Conservation (phyloP, 1,140 invertebrate species). For the Hestina assimilis region DNA sequence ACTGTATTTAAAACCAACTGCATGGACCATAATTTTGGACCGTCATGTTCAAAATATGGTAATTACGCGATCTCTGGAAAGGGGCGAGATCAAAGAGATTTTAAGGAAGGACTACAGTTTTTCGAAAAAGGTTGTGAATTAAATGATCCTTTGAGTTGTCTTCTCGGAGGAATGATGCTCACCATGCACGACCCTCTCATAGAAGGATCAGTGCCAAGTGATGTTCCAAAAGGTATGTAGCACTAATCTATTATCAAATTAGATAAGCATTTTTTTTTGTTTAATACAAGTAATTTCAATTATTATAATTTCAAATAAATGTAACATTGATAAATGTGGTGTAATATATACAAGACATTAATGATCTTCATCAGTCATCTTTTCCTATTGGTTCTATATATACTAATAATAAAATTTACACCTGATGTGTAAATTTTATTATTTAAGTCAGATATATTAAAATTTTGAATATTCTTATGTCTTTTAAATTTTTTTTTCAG, state of each 20-base stretch:
- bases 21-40: slow-evolving; percentile 87
- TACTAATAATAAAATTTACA: too few relatives aligned
- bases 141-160: slow-evolving; percentile 83
- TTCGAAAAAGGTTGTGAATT: slow-evolving; percentile 88
- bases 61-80: slow-evolving; percentile 84
- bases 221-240: slow-evolving; percentile 78
- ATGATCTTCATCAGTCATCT: too few relatives aligned
- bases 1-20: slow-evolving; percentile 91
- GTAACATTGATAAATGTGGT: too few relatives aligned
- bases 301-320: too few relatives aligned
- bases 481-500: slow-evolving; percentile 70
- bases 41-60: slow-evolving; percentile 92
- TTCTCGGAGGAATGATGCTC: slow-evolving; percentile 86
- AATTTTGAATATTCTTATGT: too few relatives aligned
- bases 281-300: too few relatives aligned
- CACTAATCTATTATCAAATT: not conserved
- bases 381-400: too few relatives aligned
- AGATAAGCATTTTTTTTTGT: too few relatives aligned
- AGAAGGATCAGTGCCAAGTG: slow-evolving; percentile 72
- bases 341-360: too few relatives aligned
- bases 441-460: too few relatives aligned
- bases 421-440: too few relatives aligned
- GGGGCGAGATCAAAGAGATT: slow-evolving; percentile 78
- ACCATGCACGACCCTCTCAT: slow-evolving; percentile 77
- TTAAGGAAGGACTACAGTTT: slow-evolving; percentile 82